Base-by-base conservation (phyloP, 1,140 invertebrate species). In the Neomicropteryx cornuta region DNA sequence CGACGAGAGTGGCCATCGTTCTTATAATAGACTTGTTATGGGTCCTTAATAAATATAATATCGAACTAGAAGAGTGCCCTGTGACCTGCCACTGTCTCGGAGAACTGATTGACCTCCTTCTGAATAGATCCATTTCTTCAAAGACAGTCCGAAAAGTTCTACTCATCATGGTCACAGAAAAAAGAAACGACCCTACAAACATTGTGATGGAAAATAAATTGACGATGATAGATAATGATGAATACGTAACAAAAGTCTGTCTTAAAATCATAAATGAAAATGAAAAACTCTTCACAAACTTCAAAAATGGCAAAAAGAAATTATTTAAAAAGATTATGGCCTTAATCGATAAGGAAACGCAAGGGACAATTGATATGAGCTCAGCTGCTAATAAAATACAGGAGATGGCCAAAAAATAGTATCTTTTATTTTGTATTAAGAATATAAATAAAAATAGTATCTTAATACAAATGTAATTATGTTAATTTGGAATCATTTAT, bases 281-380 rank as follows among this genome's bases (percentile, higher is more conserved):
- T 66, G 68, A 75, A 17, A 76, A 82, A 55, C 50, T 77, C 28
- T 77, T 83, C 8, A 61, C 66, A 45, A 62, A 75, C 44, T 85
- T 76, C 49, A 76, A 74, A 57, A 60, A 59, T 4, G 83, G 83
- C n/a, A 86, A 85, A 56, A 58, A 46, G 2, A 83, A 83, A 61
- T 69, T 76, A 3, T 72, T 81, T 32, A 74, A 68, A 44, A 70
- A 70, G 31, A 68, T 87, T 27, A 49, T 79, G 19, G 73, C 71
- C n/a, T 53, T 69, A 43, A 59, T 81, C 19, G 65, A 55, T 23
- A 75, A 71, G 39, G 56, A 58, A 39, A 72, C 75, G n/a, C 51
- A 76, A 17, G 60, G 76, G 45, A 70, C 71, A 58, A 72, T 75
- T 18, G 74, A 87, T 51, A 81, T 84, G 79, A 60, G 55, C 34